Evolutionary conservation across 2,888 invertebrate species (phyloP).

Genomic region (Microctonus aethiopoides): DNA sequence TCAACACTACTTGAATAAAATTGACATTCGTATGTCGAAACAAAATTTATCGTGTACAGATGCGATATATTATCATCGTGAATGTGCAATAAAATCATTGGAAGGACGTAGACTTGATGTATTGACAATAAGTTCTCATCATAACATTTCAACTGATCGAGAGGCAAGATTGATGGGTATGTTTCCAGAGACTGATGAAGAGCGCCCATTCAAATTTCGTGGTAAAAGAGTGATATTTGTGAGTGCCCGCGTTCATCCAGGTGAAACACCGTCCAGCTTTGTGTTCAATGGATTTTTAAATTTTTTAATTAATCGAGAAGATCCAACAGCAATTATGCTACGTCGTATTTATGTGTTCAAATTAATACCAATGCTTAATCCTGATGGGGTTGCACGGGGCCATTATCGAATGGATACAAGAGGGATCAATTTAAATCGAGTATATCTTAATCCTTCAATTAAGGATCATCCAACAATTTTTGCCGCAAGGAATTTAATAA

Average conservation of each 20-base stretch:
- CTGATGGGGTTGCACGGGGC: conserved; percentile 88
- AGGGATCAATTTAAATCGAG: conserved; percentile 88
- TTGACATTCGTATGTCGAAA: conserved; percentile 74
- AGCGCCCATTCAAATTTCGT: conserved; percentile 79
- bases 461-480: conserved; percentile 85
- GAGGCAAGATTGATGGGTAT: conserved; percentile 79
- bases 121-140: conserved; percentile 84
- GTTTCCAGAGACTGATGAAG: conserved; percentile 77
- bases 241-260: conserved; percentile 91
- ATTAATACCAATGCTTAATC: conserved; percentile 90
- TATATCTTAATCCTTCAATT: conserved; percentile 83
- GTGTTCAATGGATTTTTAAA: conserved; percentile 90
- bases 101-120: conserved; percentile 84
- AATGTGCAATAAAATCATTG: conserved; percentile 81
- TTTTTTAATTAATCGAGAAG: conserved; percentile 79
- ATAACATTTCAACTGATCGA: conserved; percentile 78
- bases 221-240: conserved; percentile 87
- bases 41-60: conserved; percentile 65
- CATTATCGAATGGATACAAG: conserved; percentile 88
- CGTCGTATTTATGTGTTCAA: conserved; percentile 87
- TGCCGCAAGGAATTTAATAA: conserved; percentile 82
- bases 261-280: conserved; percentile 91
- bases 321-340: conserved; percentile 79
- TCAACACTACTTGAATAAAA: conserved; percentile 77
- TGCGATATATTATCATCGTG: conserved; percentile 87